phyloP scores from a whole-genome alignment of 2,113 vertebrate genomes.

The Ciconia boyciana region DNA sequence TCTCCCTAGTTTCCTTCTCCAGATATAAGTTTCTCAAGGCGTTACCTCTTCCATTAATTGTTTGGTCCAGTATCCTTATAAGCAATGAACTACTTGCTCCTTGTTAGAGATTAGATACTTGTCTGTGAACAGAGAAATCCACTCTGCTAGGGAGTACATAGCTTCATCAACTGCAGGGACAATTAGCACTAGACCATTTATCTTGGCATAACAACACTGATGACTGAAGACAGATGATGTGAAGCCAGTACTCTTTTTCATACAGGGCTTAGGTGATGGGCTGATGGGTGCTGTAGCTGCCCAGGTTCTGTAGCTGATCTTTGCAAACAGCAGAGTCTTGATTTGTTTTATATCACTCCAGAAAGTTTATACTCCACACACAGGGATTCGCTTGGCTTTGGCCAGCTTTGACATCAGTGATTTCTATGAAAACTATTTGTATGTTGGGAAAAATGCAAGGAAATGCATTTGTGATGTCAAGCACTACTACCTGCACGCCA shows the following conservation, averaged over 20 bases:
- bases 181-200: not conserved
- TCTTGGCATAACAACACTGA: not conserved
- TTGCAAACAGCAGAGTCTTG: not conserved
- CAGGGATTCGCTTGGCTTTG: not conserved
- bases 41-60: not conserved
- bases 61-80: not conserved
- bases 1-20: not conserved
- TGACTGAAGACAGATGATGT: not conserved
- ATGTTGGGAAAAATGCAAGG: not conserved
- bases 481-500: not conserved
- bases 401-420: not conserved
- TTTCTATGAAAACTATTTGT: not conserved
- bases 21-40: not conserved
- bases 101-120: not conserved
- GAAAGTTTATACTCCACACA: not conserved
- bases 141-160: not conserved
- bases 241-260: not conserved
- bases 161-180: not conserved
- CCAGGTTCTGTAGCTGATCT: not conserved
- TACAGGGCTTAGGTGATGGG: not conserved
- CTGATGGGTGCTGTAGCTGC: not conserved
- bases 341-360: not conserved
- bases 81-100: not conserved
- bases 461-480: not conserved
- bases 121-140: not conserved